Percentiles rank a stretch among this genome's conserved stretches.
Evolutionary conservation across 2,113 vertebrate genomes (phyloP).

Genomic region (Cranoglanis bouderius): DNA sequence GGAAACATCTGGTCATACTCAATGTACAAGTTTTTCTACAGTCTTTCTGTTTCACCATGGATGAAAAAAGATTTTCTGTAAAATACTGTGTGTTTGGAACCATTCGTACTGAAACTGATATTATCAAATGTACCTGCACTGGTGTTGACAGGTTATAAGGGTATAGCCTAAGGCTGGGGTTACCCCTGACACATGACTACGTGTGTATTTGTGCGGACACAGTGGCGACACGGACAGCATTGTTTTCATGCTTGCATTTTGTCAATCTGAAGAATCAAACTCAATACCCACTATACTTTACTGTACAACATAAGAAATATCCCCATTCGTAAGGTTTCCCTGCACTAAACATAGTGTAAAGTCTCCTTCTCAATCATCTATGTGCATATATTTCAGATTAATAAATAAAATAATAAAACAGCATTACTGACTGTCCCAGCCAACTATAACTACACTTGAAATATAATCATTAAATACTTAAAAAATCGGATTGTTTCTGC

Average conservation of each 20-base stretch:
- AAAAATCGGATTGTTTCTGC: neutral
- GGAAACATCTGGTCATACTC: no score
- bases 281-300: no score
- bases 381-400: no score
- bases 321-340: no score
- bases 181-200: neutral
- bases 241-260: neutral
- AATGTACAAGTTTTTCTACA: no score
- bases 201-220: neutral
- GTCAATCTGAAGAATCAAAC: neutral
- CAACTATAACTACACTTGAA: no score
- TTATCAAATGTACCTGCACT: neutral
- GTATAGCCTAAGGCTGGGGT: no score
- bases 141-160: neutral
- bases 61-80: neutral
- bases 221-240: neutral
- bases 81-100: neutral
- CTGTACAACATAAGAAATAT: neutral
- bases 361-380: no score
- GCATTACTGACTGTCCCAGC: neutral
- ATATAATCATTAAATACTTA: no score
- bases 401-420: no score
- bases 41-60: neutral
- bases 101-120: neutral
- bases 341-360: no score